A percentile compares a stretch with the other conserved stretches of the same genome.
Conservation (phyloP, 2,113 vertebrate genomes). For the Stercorarius parasiticus region DNA sequence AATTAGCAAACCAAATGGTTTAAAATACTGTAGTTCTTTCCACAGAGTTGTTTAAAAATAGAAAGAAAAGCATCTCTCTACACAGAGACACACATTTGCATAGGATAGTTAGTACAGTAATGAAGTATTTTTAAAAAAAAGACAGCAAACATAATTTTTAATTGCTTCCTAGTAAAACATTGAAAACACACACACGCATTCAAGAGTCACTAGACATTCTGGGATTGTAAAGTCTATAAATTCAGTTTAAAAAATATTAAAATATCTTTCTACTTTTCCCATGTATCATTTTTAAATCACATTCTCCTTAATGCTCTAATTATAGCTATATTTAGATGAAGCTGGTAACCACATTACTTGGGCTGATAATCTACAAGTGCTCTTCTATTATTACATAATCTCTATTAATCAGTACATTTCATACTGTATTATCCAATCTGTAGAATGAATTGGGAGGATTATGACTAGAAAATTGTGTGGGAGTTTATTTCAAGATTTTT, state of each 20-base stretch:
- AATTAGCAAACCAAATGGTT: not conserved
- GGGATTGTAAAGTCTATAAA: not conserved
- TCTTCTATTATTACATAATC: not conserved
- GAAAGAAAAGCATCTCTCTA: not conserved
- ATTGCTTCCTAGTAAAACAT: not conserved
- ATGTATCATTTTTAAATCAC: not conserved
- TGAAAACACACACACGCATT: not conserved
- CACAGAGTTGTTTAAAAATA: not conserved
- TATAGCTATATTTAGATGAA: not conserved
- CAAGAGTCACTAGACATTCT: not conserved
- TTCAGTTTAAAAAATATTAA: not conserved
- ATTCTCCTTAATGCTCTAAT: not conserved
- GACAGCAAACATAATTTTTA: not conserved
- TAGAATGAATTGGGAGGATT: not conserved
- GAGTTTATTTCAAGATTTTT: not conserved
- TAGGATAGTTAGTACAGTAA: not conserved
- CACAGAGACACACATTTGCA: not conserved
- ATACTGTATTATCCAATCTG: not conserved
- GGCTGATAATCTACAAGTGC: not conserved
- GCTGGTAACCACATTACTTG: not conserved
- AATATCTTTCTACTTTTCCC: not conserved
- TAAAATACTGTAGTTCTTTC: not conserved
- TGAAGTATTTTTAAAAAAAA: not conserved
- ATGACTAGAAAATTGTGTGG: not conserved
- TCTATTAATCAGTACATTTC: not conserved